Evolutionary conservation across 2,888 invertebrate species (phyloP), one percentile per base, ranked within the genome.

Genomic region (Aphidius colemani): DNA sequence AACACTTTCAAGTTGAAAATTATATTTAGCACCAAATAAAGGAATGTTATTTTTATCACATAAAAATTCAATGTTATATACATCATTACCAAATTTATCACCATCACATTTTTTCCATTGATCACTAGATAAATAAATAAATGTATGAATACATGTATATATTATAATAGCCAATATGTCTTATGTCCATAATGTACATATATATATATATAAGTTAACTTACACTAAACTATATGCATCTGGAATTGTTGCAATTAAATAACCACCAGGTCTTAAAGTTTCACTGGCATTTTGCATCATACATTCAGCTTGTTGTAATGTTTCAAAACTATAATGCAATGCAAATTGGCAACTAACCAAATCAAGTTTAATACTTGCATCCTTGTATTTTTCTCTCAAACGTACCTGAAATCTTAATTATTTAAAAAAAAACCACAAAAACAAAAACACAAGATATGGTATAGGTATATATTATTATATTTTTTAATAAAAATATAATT

Each of bases 281-380:
- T 96, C 96, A 7, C 95, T 90, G 7, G 94, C 94, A 85, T 99
- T 99, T 66, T 88, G 88, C 7, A 99, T 84, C 95, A 98, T 96
- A 78, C 91, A 90, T 77, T 94, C 90, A 1, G 96, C 96, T 84
- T 98, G 96, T 6, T 85, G 83, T 66, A 95, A 83, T 65, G 93
- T 92, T 83, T 96, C 96, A 83, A 97, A 98, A 76, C 93, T 91
- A 79, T 99, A 99, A 84, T 99, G 99, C 79, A 99, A 92, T 30
- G 97, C 95, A 87, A 99, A 99, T 83, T 99, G 99, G 80, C 97
- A 97, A 80, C 96, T 97, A 1, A 94, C 94, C 50, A 99, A 78
- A 82, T 99, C 94, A 75, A 98, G 88, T 73, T 88, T 87, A 65
- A 91, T 87, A 30, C 90, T 89, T 1, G 92, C 88, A 81, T 96